These are phyloP conservation scores for Linyphia triangularis DNA, from an alignment of 2,888 invertebrate genomes.

Conservation along the genomic window DNA sequence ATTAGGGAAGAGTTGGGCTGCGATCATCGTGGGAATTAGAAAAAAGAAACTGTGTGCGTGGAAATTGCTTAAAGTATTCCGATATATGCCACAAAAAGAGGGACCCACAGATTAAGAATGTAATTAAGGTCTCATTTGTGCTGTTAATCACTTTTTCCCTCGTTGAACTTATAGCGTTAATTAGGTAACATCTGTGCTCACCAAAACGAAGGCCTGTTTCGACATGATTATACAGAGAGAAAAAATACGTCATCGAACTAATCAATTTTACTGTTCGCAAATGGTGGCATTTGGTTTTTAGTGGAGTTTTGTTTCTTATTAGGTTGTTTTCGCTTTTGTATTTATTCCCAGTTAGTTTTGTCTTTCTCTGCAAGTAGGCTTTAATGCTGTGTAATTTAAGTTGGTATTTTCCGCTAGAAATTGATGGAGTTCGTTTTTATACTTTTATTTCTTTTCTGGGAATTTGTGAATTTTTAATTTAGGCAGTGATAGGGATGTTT, in stretches of 20 bases:
- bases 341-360: too few relatives aligned
- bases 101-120: slow-evolving; percentile 50
- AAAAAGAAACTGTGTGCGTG: slow-evolving; percentile 5
- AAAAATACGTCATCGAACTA: background rate
- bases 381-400: too few relatives aligned
- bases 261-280: slow-evolving; percentile 15
- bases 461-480: too few relatives aligned
- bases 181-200: slow-evolving; percentile 67
- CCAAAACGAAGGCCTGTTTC: slow-evolving; percentile 13
- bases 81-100: slow-evolving; percentile 7
- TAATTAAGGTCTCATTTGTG: slow-evolving; percentile 66
- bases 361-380: too few relatives aligned
- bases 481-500: too few relatives aligned
- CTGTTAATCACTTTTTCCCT: slow-evolving; percentile 67
- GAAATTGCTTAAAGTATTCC: slow-evolving; percentile 5
- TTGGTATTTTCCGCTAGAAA: too few relatives aligned
- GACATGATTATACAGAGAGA: background rate
- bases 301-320: background rate
- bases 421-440: too few relatives aligned
- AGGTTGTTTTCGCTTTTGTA: background rate
- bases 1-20: background rate
- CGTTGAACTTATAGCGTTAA: slow-evolving; percentile 61
- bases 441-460: too few relatives aligned
- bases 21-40: slow-evolving; percentile 10
- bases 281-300: background rate